Evolutionary conservation across 2,797 vertebrate species (phyloP).

Genomic region (Acipenser transmontanus): DNA sequence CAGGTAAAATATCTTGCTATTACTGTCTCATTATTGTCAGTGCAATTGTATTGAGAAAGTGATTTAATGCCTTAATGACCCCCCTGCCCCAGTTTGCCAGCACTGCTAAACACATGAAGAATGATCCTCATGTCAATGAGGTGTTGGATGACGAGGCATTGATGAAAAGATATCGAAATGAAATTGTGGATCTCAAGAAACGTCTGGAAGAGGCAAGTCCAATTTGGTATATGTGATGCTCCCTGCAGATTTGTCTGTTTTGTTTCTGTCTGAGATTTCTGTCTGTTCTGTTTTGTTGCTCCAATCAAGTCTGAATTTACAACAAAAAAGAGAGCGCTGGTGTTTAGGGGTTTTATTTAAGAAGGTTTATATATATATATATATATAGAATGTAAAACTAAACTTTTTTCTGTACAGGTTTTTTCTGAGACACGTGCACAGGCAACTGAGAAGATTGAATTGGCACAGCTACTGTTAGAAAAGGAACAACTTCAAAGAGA

Average conservation of each 20-base stretch:
- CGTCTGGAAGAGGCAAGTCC: conserved; percentile 72
- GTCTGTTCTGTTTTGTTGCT: too few relatives aligned
- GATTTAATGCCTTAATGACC: too few relatives aligned
- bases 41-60: too few relatives aligned
- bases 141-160: conserved; percentile 88
- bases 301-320: too few relatives aligned
- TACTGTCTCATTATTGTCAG: too few relatives aligned
- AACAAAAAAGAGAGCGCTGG: too few relatives aligned
- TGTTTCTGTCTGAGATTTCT: too few relatives aligned
- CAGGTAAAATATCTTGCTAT: conserved; percentile 62
- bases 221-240: too few relatives aligned
- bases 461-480: conserved; percentile 82
- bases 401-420: conserved; percentile 50
- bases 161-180: conserved; percentile 83
- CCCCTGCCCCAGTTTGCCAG: conserved; percentile 77
- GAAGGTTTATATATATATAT: too few relatives aligned
- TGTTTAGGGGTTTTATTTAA: too few relatives aligned
- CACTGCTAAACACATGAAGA: conserved; percentile 92
- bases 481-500: conserved; percentile 86
- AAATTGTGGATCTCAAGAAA: conserved; percentile 86
- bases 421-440: conserved; percentile 77
- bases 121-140: conserved; percentile 91
- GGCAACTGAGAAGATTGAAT: conserved; percentile 74
- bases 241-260: too few relatives aligned
- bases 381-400: too few relatives aligned